Evolutionary conservation across 1,140 invertebrate species (phyloP).

Genomic region (Microvelia longipes): DNA sequence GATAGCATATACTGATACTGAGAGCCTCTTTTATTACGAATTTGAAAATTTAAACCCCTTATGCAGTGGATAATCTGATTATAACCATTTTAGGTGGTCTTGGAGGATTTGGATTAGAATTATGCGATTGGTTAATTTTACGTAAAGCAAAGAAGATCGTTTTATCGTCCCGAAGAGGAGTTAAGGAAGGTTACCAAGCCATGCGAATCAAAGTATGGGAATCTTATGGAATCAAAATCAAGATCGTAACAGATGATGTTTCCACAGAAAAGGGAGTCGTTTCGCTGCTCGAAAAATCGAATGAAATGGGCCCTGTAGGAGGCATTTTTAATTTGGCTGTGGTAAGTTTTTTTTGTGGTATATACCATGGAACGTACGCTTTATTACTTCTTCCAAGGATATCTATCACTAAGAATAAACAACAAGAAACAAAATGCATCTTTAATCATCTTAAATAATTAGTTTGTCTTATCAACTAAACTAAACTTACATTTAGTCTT

Average conservation of each 20-base stretch:
- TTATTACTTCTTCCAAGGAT: neutral
- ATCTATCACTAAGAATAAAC: too few relatives aligned
- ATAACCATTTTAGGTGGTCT: constrained; percentile 57
- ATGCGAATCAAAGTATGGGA: constrained; percentile 38
- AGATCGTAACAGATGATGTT: constrained; percentile 35
- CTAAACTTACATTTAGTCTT: too few relatives aligned
- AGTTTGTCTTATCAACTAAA: too few relatives aligned
- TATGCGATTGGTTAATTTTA: constrained; percentile 69
- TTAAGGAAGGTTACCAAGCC: constrained; percentile 64
- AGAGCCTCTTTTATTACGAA: too few relatives aligned
- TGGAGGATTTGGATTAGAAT: constrained; percentile 81
- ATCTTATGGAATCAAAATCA: constrained; percentile 35
- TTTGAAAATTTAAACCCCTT: too few relatives aligned
- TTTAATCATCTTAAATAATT: too few relatives aligned
- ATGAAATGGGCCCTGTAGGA: constrained; percentile 43
- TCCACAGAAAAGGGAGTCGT: constrained; percentile 34
- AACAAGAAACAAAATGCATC: too few relatives aligned
- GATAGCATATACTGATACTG: too few relatives aligned
- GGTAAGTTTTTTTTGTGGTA: constrained; percentile 26
- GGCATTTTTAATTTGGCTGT: constrained; percentile 68
- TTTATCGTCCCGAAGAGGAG: constrained; percentile 60
- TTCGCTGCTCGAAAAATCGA: constrained; percentile 40
- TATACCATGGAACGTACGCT: neutral
- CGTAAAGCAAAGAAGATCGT: constrained; percentile 63
- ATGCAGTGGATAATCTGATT: too few relatives aligned